Conservation (phyloP, 2,888 invertebrate genomes). For the Ditula angustiorana region DNA sequence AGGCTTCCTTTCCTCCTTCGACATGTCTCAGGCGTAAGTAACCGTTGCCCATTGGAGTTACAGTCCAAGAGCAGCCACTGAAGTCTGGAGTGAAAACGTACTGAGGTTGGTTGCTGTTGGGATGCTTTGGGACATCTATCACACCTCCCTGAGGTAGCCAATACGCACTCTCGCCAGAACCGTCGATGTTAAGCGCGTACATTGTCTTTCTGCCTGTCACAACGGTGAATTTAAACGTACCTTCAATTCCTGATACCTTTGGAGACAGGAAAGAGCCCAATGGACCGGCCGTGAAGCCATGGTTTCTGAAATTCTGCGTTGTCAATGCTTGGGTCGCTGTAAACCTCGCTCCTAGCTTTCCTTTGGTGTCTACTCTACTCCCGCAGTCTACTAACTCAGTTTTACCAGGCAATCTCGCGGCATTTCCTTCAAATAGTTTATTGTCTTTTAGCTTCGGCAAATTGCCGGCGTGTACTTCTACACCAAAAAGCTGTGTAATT, state of each 20-base stretch:
- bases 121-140: not conserved
- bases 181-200: slow-evolving; percentile 16
- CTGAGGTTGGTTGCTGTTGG: not conserved
- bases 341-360: not conserved
- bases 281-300: slow-evolving; percentile 23
- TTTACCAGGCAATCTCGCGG: not conserved
- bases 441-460: not conserved
- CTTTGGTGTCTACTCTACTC: not conserved
- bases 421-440: not conserved
- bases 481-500: not conserved
- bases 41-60: not conserved
- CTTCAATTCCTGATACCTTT: not conserved
- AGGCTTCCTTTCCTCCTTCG: not conserved
- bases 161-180: slow-evolving; percentile 1
- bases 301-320: too few species aligned
- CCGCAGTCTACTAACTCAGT: not conserved
- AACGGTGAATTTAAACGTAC: slow-evolving; percentile 7
- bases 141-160: slow-evolving; percentile 7
- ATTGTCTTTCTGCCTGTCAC: slow-evolving; percentile 8
- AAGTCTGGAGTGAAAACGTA: slow-evolving; percentile 8
- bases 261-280: slow-evolving; percentile 8
- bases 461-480: not conserved
- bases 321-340: not conserved
- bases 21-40: not conserved
- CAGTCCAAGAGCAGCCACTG: not conserved